Base-by-base conservation (phyloP, 2,797 vertebrate genomes). In the Pangasius djambal region DNA sequence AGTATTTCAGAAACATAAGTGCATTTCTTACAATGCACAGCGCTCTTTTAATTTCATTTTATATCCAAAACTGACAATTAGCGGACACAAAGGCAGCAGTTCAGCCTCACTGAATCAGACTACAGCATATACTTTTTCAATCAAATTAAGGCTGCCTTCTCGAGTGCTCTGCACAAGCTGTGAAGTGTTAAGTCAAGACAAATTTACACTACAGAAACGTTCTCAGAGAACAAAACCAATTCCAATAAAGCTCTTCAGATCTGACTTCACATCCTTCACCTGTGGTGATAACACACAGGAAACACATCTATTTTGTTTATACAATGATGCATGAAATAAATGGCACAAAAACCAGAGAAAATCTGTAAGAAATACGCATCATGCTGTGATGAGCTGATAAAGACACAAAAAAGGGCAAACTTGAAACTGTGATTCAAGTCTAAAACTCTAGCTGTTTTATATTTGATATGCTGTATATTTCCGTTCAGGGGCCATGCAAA, bases 91-190 rank as follows among this genome's bases (percentile, higher is more conserved):
- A 69, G 40, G 31, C 25, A 83, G 44, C 4, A 15, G n/a, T 15
- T 67, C 67, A 55, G 65, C n/a, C 10, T 63, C 63, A 72, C 63
- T n/a, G 28, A 70, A 48, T 78, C 72, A 74, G 48, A 72, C 4
- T 6, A 85, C 70, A 44, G 9, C 31, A 25, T 34, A 70, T 34
- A 31, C 31, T 61, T 52, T 22, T 61, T 40, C 37, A 72, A 22
- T 82, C n/a, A 48, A 86, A 40, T 86, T 89, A 28, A 67, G n/a
- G n/a, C 75, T 22, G 0, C 20, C 44, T 22, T 83, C 85, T 63
- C 78, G 50, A 88, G 84, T 75, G 83, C 52, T 82, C 59, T 50
- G 77, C 8, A 81, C 37, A 82, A 70, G 83, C 83, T 75, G 34
- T 31, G 83, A 88, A 61, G 79, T 63, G 85, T 50, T 77, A 87